Percentiles rank a stretch among this genome's conserved stretches.
phyloP scores from a whole-genome alignment of 2,797 vertebrate species.

The Champsocephalus gunnari region DNA sequence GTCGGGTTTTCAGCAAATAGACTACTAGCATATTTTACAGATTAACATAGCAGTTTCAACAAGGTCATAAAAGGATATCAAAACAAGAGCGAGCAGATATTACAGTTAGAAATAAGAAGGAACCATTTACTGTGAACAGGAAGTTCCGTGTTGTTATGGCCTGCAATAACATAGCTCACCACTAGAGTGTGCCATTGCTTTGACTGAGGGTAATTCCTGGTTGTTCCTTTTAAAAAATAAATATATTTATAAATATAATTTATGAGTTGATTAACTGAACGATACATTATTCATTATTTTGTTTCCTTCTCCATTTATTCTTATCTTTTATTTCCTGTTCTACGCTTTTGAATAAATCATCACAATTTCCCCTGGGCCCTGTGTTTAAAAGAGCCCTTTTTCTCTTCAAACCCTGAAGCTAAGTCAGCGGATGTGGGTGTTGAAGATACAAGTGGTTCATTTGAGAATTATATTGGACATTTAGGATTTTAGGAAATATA shows the following conservation, averaged over 20 bases:
- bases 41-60: background rate
- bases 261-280: background rate
- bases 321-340: no score
- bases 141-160: constrained; percentile 21
- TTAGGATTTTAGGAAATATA: background rate
- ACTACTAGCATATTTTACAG: background rate
- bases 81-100: background rate
- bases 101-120: background rate
- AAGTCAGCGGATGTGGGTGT: background rate
- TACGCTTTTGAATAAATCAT: background rate
- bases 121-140: constrained; percentile 22
- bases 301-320: no score
- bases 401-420: background rate
- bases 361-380: no score
- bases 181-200: constrained; percentile 4
- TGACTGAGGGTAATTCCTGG: background rate
- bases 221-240: background rate
- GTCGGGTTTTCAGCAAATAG: background rate
- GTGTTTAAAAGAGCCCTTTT: background rate
- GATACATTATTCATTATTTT: no score
- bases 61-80: rapidly evolving
- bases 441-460: background rate
- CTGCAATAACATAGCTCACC: background rate
- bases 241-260: background rate
- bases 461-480: background rate